Evolutionary conservation across 2,888 invertebrate genomes (phyloP), one percentile per base, ranked within the genome.

Genomic region (Tipula unca): DNA sequence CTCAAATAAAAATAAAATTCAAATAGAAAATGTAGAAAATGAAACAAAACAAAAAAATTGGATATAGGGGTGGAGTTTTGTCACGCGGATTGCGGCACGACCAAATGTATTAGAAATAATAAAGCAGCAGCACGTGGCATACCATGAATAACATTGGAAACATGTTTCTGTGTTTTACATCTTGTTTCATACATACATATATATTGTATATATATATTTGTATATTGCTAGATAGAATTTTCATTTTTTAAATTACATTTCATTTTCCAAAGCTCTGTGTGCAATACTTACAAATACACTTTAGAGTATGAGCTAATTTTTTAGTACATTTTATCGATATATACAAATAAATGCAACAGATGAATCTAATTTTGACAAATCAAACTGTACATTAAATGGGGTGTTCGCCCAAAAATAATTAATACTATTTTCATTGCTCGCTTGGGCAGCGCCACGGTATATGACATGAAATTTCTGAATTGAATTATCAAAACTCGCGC

Each of bases 1-100:
- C 69, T 69, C 69, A 25, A 69, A 6, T 25, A 69, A 69, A 17
- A 69, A 69, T 69, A 69, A 69, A 69, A 10, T 69, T 10, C 69
- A 69, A 69, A 69, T 69, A 69, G 69, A 69, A 69, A 69, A 32
- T 83, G 35, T 83, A 82, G 13, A 29, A 82, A 82, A 82, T 3
- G 29, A 29, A 82, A 1, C 69, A 29, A 83, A 29, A 83, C 6
- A 35, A 83, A 83, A 83, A 83, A 29, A 14, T 4, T 14, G 29
- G 8, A 83, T 83, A 84, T 82, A 84, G 42, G 86, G 86, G 86
- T 85, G 86, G 86, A 86, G 86, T 86, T 86, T 86, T 86, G 85
- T 86, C 86, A 86, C 86, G 86, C 86, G 86, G 86, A 86, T 85
- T 84, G 69, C 29, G 85, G 48, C 84, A 86, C 84, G 86, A 54